Evolutionary conservation across 2,797 vertebrate genomes (phyloP).

Genomic region (Thaleichthys pacificus): DNA sequence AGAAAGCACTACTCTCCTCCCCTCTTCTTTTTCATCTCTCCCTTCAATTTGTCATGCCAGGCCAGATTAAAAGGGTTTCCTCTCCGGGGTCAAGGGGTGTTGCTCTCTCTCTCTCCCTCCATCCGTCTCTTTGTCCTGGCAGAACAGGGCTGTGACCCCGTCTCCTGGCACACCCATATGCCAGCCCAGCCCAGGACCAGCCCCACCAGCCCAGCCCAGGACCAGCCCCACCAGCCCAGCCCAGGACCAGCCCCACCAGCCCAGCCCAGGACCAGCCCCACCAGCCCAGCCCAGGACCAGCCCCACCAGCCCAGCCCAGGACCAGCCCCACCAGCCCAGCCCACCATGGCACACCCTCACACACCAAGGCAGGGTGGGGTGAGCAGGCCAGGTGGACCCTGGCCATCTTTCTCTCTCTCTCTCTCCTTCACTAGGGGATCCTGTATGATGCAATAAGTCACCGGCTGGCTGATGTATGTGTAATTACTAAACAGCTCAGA

Average conservation of each 20-base stretch:
- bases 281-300: neutral
- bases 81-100: too few species aligned
- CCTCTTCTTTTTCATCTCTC: too few species aligned
- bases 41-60: neutral
- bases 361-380: neutral
- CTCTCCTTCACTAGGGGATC: conserved; percentile 29
- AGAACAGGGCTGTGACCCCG: too few species aligned
- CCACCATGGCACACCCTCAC: too few species aligned
- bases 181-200: neutral
- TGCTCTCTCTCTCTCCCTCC: too few species aligned
- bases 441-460: conserved; percentile 58
- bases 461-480: conserved; percentile 61
- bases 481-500: conserved; percentile 61
- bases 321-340: neutral
- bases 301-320: neutral
- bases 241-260: neutral
- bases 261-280: neutral
- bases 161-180: too few species aligned
- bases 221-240: neutral
- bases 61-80: neutral
- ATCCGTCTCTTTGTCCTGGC: too few species aligned
- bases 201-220: neutral
- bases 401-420: conserved; percentile 36
- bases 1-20: neutral
- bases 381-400: conserved; percentile 1